Percentiles rank a stretch among this genome's conserved stretches.
Evolutionary conservation across 2,797 vertebrate genomes (phyloP).

Genomic region (Muraenolepis orangiensis): DNA sequence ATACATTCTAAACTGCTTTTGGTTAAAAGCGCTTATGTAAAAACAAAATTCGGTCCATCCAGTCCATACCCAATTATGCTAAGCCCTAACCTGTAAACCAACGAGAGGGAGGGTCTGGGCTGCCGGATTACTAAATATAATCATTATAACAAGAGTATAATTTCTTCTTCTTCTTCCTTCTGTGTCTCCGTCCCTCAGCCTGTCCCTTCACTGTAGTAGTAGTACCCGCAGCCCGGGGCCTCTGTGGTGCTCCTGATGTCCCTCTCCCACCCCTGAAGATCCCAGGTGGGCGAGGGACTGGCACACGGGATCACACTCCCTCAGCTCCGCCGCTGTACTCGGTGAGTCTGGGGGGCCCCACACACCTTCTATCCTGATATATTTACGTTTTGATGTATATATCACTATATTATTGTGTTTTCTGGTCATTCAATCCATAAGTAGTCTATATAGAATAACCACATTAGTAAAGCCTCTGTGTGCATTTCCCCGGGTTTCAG

Average conservation of each 20-base stretch:
- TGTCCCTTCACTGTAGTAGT: constrained; percentile 81
- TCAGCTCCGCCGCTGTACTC: constrained; percentile 74
- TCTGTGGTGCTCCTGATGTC: constrained; percentile 74
- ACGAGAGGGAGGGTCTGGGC: neutral
- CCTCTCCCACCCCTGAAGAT: constrained; percentile 74
- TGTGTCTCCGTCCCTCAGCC: constrained; percentile 42
- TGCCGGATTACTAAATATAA: neutral
- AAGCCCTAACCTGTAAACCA: neutral
- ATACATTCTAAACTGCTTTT: too few relatives aligned
- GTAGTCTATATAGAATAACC: too few relatives aligned
- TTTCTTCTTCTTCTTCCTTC: neutral
- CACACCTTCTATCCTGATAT: too few relatives aligned
- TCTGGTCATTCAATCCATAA: too few relatives aligned
- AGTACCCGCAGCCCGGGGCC: constrained; percentile 77
- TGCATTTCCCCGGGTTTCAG: constrained; percentile 52
- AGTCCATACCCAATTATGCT: too few relatives aligned
- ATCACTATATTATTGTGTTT: too few relatives aligned
- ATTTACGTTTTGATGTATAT: too few relatives aligned
- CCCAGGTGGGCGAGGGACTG: constrained; percentile 73
- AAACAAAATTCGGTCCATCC: too few relatives aligned
- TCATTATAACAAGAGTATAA: too few relatives aligned
- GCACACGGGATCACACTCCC: constrained; percentile 68
- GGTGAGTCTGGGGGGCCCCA: constrained; percentile 61
- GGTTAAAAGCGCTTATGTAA: too few relatives aligned
- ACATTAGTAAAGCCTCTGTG: too few relatives aligned